Percentiles rank a stretch among this genome's conserved stretches.
Conservation (phyloP, 2,888 invertebrate species). For the Acrocyrtus sp. region DNA sequence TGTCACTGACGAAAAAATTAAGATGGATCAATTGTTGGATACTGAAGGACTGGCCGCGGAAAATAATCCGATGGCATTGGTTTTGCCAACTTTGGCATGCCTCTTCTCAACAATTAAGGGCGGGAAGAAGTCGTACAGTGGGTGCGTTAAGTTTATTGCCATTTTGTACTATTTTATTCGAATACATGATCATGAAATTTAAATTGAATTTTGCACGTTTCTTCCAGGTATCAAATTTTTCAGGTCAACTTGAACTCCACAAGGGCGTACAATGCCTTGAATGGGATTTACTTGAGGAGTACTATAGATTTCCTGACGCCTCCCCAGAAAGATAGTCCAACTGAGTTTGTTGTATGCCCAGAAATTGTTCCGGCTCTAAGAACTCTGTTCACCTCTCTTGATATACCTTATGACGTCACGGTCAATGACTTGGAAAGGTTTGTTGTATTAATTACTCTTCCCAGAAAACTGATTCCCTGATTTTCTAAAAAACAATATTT, state of each 20-base stretch:
- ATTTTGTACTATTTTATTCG: not conserved
- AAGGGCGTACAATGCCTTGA: constrained; percentile 38
- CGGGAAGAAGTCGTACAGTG: constrained; percentile 49
- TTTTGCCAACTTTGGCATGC: constrained; percentile 60
- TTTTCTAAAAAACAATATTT: no score
- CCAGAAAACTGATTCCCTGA: no score
- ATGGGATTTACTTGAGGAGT: constrained; percentile 45
- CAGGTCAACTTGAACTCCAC: constrained; percentile 49
- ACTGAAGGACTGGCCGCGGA: constrained; percentile 9
- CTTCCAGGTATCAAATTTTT: constrained; percentile 57
- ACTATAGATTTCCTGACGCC: constrained; percentile 71
- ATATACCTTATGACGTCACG: constrained; percentile 50
- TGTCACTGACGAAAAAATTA: not conserved
- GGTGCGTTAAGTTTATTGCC: constrained; percentile 39
- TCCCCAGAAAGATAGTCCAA: constrained; percentile 70
- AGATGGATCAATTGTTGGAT: constrained; percentile 31
- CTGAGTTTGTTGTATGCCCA: constrained; percentile 80
- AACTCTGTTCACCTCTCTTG: constrained; percentile 40
- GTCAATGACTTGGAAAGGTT: constrained; percentile 53
- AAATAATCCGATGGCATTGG: constrained; percentile 36
- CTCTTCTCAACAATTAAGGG: constrained; percentile 51
- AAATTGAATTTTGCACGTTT: constrained; percentile 1
- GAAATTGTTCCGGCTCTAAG: constrained; percentile 65
- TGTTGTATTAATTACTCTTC: no score
- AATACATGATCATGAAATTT: not conserved